Base-by-base conservation (phyloP, 1,140 invertebrate genomes). In the Diprion similis region DNA sequence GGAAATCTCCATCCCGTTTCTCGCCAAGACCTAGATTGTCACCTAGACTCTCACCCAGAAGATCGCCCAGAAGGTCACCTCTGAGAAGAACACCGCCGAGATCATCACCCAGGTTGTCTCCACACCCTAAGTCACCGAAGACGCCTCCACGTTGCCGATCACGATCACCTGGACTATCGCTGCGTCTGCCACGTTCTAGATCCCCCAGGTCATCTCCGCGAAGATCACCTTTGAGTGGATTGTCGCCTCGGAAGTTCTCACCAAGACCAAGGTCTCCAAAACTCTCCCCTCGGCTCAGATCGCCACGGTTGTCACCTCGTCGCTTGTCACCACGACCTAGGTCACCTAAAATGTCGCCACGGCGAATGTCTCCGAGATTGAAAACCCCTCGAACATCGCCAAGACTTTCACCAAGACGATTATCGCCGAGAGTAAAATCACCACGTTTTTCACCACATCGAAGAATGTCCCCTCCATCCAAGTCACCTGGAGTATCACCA, bases 51-150 rank as follows among this genome's bases (percentile, higher is more conserved):
- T 81, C 83, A 0, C 69, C 74, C 9, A 78, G 82, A 71, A 82
- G 80, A 71, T 85, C 82, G 0, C 81, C 81, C 0, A 78, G 79
- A 67, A 71, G 78, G 11, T 68, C 78, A 67, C 82, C 81, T 18
- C 77, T 77, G 0, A 80, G 75, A 51, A 70, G 78, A 0, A 79
- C 82, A 2, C 77, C 79, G 10, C 77, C 79, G 10, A 72, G 73
- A 4, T 79, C 76, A 73, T 82, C 81, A n/a, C 77, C 77, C 8
- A 69, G 19, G 59, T 17, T 64, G 68, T 46, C 48, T 19, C 71
- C 48, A n/a, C 51, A 68, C 68, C 76, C 73, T 4, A 70, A 74
- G 1, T 77, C 80, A 11, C 80, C 78, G 24, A 37, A 37, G 6
- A 37, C 24, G 24, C 24, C 65, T 76, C 75, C 19, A 72, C 75